Evolutionary conservation across 2,113 vertebrate species (phyloP).

Genomic region (Diadophis punctatus): DNA sequence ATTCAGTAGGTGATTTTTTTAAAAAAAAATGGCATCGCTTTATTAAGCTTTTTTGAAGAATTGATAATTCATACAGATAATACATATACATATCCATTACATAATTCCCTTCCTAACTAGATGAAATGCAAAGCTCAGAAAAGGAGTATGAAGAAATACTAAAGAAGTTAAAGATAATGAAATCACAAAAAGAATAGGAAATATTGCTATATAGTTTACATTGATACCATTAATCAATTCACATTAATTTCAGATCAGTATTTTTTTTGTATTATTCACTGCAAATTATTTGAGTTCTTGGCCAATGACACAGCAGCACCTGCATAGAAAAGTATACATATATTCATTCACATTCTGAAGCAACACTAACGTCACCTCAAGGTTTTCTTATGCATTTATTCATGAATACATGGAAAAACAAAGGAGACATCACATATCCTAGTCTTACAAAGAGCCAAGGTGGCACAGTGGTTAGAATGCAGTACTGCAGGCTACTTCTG

Average conservation of each 20-base stretch:
- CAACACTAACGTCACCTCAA: neutral
- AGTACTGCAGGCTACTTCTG: too few relatives aligned
- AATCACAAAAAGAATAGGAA: neutral
- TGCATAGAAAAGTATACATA: neutral
- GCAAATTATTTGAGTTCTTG: neutral
- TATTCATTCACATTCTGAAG: neutral
- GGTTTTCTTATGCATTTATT: neutral
- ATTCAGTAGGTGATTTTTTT: conserved; percentile 25
- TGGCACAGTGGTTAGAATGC: too few relatives aligned
- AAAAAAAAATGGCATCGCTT: conserved; percentile 37
- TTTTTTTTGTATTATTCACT: neutral
- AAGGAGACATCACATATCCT: neutral
- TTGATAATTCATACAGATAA: conserved; percentile 16
- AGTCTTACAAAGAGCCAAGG: neutral
- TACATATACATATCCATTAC: neutral
- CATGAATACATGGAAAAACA: neutral
- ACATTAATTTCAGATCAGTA: neutral
- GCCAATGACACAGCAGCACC: neutral
- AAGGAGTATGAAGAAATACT: neutral
- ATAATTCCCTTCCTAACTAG: neutral
- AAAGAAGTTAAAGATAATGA: neutral
- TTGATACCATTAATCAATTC: neutral
- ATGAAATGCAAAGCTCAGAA: neutral
- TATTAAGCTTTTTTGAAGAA: neutral
- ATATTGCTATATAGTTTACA: neutral